Percentiles rank a stretch among this genome's conserved stretches.
Evolutionary conservation across 2,797 vertebrate species (phyloP).

Genomic region (Microtus obscurus): DNA sequence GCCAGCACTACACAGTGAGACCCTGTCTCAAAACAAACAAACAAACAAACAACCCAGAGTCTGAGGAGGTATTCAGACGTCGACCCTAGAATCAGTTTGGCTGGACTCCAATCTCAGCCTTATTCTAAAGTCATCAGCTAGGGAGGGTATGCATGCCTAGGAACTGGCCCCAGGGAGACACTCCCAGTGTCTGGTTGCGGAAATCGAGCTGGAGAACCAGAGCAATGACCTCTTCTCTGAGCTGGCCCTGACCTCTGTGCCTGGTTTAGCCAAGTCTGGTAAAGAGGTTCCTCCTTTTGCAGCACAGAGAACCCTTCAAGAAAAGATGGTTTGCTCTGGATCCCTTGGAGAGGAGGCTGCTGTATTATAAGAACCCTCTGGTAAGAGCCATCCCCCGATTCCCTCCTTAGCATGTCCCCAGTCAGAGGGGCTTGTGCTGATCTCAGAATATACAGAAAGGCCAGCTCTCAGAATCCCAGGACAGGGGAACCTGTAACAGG

Average conservation of each 20-base stretch:
- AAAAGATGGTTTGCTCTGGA: constrained; percentile 96
- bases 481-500: not conserved
- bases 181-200: not conserved
- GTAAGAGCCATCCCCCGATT: constrained; percentile 86
- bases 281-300: constrained; percentile 73
- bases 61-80: too few species aligned
- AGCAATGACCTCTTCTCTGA: not conserved
- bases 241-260: not conserved
- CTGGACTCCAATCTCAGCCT: not conserved
- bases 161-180: not conserved
- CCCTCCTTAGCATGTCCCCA: not conserved
- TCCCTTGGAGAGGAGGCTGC: constrained; percentile 92
- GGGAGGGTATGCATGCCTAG: not conserved
- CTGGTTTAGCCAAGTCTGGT: not conserved
- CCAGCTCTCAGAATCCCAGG: not conserved
- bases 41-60: not conserved
- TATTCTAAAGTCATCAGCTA: not conserved
- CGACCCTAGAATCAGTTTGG: not conserved
- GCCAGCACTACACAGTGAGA: not conserved
- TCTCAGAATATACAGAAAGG: not conserved
- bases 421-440: not conserved
- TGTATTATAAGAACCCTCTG: constrained; percentile 95
- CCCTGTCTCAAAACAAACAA: not conserved
- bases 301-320: constrained; percentile 95
- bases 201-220: not conserved